A percentile compares a stretch with the other conserved stretches of the same genome.
Conservation (phyloP, 2,797 vertebrate species). For the Argyrosomus regius region DNA sequence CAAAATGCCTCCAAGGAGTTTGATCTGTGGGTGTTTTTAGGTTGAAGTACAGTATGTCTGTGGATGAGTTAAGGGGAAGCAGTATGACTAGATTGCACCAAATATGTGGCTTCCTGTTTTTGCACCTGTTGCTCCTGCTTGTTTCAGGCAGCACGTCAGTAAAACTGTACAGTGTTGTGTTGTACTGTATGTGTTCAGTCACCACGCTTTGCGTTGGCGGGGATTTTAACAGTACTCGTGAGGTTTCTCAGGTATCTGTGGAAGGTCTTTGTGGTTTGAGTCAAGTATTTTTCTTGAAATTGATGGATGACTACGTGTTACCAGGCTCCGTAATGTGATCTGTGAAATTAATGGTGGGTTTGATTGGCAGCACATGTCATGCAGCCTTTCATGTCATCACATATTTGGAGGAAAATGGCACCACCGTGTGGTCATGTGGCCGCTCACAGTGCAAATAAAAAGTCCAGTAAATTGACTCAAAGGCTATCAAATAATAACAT, state of each 20-base stretch:
- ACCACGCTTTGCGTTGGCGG: neutral
- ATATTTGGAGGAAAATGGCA: slow-evolving; percentile 35
- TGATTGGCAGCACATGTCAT: no score
- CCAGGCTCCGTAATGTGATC: neutral
- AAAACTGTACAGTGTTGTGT: neutral
- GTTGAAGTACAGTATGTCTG: slow-evolving; percentile 1
- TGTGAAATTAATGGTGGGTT: neutral
- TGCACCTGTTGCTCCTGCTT: slow-evolving; percentile 38
- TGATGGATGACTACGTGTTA: neutral
- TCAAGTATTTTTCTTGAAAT: neutral
- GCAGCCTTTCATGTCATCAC: neutral
- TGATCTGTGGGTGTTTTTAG: neutral
- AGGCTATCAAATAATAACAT: slow-evolving; percentile 17
- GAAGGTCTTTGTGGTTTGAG: neutral
- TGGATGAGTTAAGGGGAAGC: slow-evolving; percentile 31
- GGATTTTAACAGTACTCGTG: accelerated
- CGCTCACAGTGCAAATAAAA: neutral
- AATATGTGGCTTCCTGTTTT: slow-evolving; percentile 69
- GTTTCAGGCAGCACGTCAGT: neutral
- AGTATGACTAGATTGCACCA: slow-evolving; percentile 43
- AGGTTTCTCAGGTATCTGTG: neutral
- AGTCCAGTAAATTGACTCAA: neutral
- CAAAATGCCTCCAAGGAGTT: neutral
- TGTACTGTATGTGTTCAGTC: neutral
- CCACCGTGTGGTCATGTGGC: slow-evolving; percentile 51